Evolutionary conservation across 2,888 invertebrate species (phyloP).

Genomic region (Chelonus formosanus): DNA sequence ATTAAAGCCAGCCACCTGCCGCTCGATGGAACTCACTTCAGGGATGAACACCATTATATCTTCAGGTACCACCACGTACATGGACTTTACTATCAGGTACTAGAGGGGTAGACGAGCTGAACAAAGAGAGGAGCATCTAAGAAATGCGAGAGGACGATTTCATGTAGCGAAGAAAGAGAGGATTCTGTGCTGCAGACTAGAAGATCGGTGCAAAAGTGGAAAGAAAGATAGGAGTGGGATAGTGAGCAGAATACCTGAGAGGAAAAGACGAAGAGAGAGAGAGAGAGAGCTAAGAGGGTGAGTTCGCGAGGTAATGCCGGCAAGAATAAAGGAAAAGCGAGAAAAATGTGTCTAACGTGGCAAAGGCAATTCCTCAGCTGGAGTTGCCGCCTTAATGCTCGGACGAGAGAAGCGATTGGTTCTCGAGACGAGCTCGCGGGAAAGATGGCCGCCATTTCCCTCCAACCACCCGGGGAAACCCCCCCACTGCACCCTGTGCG

Average conservation of each 20-base stretch:
- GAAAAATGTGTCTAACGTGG: slow-evolving; percentile 66
- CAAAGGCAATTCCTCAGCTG: slow-evolving; percentile 65
- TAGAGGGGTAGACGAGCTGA: slow-evolving; percentile 46
- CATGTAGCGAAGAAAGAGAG: slow-evolving; percentile 32
- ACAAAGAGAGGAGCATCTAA: slow-evolving; percentile 56
- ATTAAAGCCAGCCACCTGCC: slow-evolving; percentile 66
- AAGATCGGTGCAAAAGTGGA: slow-evolving; percentile 35
- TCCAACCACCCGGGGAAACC: slow-evolving; percentile 63
- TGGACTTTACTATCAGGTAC: slow-evolving; percentile 34
- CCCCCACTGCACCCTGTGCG: slow-evolving; percentile 52
- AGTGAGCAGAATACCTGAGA: slow-evolving; percentile 15
- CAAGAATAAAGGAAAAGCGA: slow-evolving; percentile 65
- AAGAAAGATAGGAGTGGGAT: slow-evolving; percentile 29
- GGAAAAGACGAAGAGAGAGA: slow-evolving; percentile 35
- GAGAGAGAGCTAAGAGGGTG: slow-evolving; percentile 30
- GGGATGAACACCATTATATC: slow-evolving; percentile 63
- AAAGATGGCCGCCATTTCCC: slow-evolving; percentile 66
- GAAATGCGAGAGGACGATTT: slow-evolving; percentile 56
- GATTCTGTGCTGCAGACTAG: slow-evolving; percentile 31
- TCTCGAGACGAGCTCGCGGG: slow-evolving; percentile 63
- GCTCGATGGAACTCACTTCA: slow-evolving; percentile 63
- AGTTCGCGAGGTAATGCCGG: slow-evolving; percentile 49
- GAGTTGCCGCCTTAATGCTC: slow-evolving; percentile 65
- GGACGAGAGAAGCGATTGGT: slow-evolving; percentile 63
- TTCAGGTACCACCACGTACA: slow-evolving; percentile 45